Base-by-base conservation (phyloP, 1,140 invertebrate genomes). In the Aleiodes sp. region DNA sequence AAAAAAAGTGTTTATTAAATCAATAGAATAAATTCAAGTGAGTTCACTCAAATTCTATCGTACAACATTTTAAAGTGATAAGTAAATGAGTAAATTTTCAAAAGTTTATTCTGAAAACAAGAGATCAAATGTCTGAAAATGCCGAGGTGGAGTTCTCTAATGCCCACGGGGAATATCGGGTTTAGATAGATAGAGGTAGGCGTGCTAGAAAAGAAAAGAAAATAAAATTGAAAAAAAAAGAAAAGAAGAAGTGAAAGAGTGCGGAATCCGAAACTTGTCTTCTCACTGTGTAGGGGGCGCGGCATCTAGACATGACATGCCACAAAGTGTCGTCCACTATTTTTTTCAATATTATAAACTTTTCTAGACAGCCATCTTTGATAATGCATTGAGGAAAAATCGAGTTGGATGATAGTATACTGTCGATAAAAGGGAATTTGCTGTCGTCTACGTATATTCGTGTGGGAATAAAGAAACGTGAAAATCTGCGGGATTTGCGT, bases 161-260 rank as follows among this genome's bases (percentile, higher is more conserved):
- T 14, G 24, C 41, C 41, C n/a, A 56, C 7, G 43, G 41, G 46
- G 46, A 21, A 52, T 52, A 65, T 65, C 41, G 43, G 12, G 63
- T 56, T 65, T 6, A 56, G 46, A 35, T 29, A 56, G 63, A 65
- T 52, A 65, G 52, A 52, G 46, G 46, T 52, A 52, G 46, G 46
- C 21, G 46, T 52, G n/a, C 46, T 52, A 52, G 46, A 24, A 16
- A 9, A 52, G 46, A 52, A 24, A 52, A n/a, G n/a, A n/a, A 59
- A 59, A 28, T 12, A 29, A 59, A 14, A 10, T 24, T 57, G 26
- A 59, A 31, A 59, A 59, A 59, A 59, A 59, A 59, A n/a, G n/a
- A n/a, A 52, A 52, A 46, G 9, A 24, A 52, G 21, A 8, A 41
- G n/a, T 41, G 39, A 24, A n/a, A 21, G 46, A 52, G 46, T 24